Conservation (phyloP, 1,140 invertebrate species). For the Drosophila simulans region DNA sequence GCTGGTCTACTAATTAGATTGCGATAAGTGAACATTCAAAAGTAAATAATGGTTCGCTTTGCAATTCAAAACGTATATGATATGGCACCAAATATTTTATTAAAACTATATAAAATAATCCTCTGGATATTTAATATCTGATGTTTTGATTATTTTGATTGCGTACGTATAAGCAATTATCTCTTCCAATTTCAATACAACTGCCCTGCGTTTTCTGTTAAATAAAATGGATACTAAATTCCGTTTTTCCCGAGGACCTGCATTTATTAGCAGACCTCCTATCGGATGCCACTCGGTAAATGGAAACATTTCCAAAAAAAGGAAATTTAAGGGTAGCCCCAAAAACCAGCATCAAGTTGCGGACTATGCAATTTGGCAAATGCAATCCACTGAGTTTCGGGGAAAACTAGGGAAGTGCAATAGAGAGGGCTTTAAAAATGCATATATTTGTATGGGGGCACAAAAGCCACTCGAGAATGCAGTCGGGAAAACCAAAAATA, state of each 20-base stretch:
- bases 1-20: conserved; percentile 32
- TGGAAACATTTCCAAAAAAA: conserved; percentile 19
- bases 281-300: conserved; percentile 16
- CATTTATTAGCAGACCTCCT: conserved; percentile 19
- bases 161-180: conserved; percentile 18
- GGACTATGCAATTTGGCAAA: conserved; percentile 61
- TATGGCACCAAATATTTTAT: not conserved
- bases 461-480: conserved; percentile 18
- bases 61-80: not conserved
- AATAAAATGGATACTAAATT: conserved; percentile 23
- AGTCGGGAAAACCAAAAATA: conserved; percentile 32
- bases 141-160: too few species aligned
- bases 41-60: conserved; percentile 1
- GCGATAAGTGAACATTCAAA: conserved; percentile 24
- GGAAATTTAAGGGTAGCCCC: conserved; percentile 14
- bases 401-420: conserved; percentile 6
- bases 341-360: conserved; percentile 25
- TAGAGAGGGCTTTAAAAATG: not conserved
- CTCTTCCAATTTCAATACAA: conserved; percentile 1
- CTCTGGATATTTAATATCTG: too few species aligned
- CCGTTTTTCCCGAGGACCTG: not conserved
- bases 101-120: too few species aligned
- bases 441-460: not conserved
- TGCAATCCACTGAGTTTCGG: conserved; percentile 34
- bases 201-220: not conserved